phyloP scores from a whole-genome alignment of 2,797 vertebrate genomes.

The Harpagifer antarcticus region DNA sequence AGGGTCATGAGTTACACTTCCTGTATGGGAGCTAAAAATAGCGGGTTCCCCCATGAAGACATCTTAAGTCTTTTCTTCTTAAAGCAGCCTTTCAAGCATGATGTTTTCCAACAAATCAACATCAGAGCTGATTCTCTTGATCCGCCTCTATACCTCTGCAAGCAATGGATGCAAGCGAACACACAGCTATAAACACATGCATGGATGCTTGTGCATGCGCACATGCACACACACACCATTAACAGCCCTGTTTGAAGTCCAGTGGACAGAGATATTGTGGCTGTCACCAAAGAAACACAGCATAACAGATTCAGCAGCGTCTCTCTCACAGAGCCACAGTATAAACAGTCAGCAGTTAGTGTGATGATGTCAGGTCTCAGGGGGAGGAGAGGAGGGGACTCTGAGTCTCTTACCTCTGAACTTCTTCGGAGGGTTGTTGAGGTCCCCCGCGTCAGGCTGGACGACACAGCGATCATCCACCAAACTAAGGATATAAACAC shows the following conservation, averaged over 20 bases:
- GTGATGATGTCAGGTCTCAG: constrained; percentile 44
- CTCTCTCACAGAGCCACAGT: constrained; percentile 35
- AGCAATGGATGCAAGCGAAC: background rate
- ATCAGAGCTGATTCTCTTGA: constrained; percentile 35
- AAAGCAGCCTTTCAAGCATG: constrained; percentile 41
- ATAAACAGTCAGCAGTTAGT: constrained; percentile 62
- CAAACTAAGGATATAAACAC: constrained; percentile 82
- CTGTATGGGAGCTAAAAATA: constrained; percentile 80
- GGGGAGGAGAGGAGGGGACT: background rate
- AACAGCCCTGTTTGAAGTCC: constrained; percentile 68
- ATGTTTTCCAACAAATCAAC: constrained; percentile 30
- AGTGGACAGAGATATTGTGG: constrained; percentile 60
- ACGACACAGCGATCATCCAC: constrained; percentile 98
- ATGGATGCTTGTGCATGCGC: background rate
- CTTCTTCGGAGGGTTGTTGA: constrained; percentile 98
- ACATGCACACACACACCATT: constrained; percentile 41
- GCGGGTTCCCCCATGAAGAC: constrained; percentile 49
- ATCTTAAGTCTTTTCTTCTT: constrained; percentile 54
- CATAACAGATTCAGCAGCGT: constrained; percentile 68
- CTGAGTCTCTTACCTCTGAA: constrained; percentile 91
- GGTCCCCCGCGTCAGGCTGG: constrained; percentile 97
- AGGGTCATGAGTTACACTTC: constrained; percentile 78
- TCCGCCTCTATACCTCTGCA: constrained; percentile 29
- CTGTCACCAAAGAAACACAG: constrained; percentile 74
- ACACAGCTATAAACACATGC: constrained; percentile 17